A percentile compares a stretch with the other conserved stretches of the same genome.
Evolutionary conservation across 1,140 invertebrate genomes (phyloP).

Genomic region (Caenorhabditis brenneri): DNA sequence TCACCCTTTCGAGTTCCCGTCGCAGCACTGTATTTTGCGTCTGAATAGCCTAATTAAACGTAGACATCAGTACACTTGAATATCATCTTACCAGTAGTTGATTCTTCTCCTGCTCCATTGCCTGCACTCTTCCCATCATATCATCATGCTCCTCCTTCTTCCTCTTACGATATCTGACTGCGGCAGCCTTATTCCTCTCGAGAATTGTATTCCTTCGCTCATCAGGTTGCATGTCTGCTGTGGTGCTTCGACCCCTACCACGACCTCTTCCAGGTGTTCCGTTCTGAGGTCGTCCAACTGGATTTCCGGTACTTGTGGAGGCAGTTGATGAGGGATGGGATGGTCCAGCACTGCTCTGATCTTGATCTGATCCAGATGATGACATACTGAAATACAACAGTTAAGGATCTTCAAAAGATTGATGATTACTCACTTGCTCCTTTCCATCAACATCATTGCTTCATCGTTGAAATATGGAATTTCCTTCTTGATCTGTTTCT

Average conservation of each 20-base stretch:
- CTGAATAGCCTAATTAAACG: constrained; percentile 48
- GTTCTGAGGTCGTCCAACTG: constrained; percentile 15
- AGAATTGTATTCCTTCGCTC: constrained; percentile 56
- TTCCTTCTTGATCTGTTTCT: constrained; percentile 19
- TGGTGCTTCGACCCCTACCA: constrained; percentile 53
- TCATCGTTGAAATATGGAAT: constrained; percentile 13
- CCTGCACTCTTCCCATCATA: constrained; percentile 56
- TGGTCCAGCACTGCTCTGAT: background rate
- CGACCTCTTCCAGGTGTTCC: constrained; percentile 46
- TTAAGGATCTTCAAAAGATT: background rate
- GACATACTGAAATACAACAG: background rate
- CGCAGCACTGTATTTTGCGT: constrained; percentile 58
- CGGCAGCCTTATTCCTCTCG: constrained; percentile 58
- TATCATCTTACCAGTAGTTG: constrained; percentile 48
- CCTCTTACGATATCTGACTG: constrained; percentile 57
- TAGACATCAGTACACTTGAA: constrained; percentile 36
- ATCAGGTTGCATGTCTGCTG: constrained; percentile 55
- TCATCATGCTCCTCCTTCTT: constrained; percentile 62
- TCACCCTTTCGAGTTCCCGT: constrained; percentile 57
- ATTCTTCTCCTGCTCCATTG: constrained; percentile 55
- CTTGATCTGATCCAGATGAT: constrained; percentile 23
- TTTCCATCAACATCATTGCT: constrained; percentile 31
- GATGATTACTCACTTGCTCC: background rate
- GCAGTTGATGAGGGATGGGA: background rate
- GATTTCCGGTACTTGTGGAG: constrained; percentile 21